phyloP scores from a whole-genome alignment of 2,888 invertebrate species.

The Trichopoda pennipes region DNA sequence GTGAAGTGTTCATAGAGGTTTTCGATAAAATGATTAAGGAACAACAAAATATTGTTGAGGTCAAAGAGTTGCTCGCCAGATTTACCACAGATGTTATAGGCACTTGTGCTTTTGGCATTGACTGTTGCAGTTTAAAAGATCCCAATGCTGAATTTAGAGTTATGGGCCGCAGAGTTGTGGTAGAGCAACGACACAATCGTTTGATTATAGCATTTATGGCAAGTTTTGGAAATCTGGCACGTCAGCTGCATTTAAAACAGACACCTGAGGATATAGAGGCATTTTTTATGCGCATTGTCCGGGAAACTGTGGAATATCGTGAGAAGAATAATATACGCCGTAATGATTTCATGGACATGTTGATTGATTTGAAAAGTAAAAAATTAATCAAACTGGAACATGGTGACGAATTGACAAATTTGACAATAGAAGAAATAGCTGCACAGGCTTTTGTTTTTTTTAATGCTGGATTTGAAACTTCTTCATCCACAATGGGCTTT shows the following conservation, averaged over 20 bases:
- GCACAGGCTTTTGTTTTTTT: constrained; percentile 75
- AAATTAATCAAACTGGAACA: constrained; percentile 71
- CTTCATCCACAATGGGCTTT: constrained; percentile 84
- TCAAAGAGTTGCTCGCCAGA: constrained; percentile 79
- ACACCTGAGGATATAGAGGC: constrained; percentile 73
- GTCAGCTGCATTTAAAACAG: constrained; percentile 70
- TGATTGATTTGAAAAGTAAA: constrained; percentile 79
- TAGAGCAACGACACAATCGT: constrained; percentile 63
- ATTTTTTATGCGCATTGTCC: constrained; percentile 78
- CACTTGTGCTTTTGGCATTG: constrained; percentile 81
- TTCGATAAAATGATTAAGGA: constrained; percentile 62
- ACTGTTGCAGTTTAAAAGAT: constrained; percentile 80
- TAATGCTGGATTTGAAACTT: constrained; percentile 84
- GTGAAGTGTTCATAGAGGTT: constrained; percentile 66
- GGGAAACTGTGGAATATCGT: constrained; percentile 78
- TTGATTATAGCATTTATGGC: constrained; percentile 65
- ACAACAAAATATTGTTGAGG: constrained; percentile 70
- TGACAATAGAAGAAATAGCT: constrained; percentile 73
- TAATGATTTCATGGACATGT: constrained; percentile 82
- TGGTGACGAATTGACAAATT: constrained; percentile 71
- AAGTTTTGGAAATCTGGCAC: constrained; percentile 73
- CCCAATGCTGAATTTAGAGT: constrained; percentile 79
- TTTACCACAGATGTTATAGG: constrained; percentile 83
- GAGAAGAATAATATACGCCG: constrained; percentile 77
- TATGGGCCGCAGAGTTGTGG: constrained; percentile 73